Base-by-base conservation (phyloP, 2,888 invertebrate species). In the Spodoptera littoralis region DNA sequence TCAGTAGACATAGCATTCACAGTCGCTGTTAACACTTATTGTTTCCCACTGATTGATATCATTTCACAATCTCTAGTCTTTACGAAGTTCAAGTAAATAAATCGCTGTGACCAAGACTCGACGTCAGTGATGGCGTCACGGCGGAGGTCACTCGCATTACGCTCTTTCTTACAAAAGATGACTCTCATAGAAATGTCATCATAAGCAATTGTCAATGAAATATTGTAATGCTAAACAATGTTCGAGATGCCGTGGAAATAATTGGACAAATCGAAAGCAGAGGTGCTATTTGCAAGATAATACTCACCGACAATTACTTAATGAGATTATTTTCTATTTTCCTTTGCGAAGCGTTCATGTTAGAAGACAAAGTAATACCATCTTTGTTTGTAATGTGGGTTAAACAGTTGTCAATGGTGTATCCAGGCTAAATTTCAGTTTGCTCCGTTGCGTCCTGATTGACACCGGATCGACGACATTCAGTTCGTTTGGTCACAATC, bases 361-460 rank as follows among this genome's bases (percentile, higher is more conserved):
- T 52, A 78, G 75, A 71, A 77, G 79, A 84, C 79, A 82, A 80
- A 83, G 73, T 67, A 77, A 85, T 85, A 82, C 84, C 42, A 85
- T 85, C 77, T 81, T 70, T 76, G 62, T 77, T 81, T 82, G 83
- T 87, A 87, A 89, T 86, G 84, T 78, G 81, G 84, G 76, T 18
- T 36, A 36, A 83, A 88, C 84, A 87, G 88, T 89, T 86, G 88
- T 76, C 70, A 83, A 87, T 85, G 73, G 62, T 60, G 76, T 84
- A 87, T 83, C 86, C 85, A 86, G 86, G 83, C 80, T 88, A 88
- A 85, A 84, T 87, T 83, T 75, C 79, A 84, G 84, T 84, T 90
- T 86, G 92, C 84, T 85, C 78, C 84, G 88, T 85, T 89, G 89
- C 82, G 76, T 84, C 73, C 69, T 77, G 79, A 87, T 77, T 83